Conservation (phyloP, 2,888 invertebrate species). For the Apodemia hepburni region DNA sequence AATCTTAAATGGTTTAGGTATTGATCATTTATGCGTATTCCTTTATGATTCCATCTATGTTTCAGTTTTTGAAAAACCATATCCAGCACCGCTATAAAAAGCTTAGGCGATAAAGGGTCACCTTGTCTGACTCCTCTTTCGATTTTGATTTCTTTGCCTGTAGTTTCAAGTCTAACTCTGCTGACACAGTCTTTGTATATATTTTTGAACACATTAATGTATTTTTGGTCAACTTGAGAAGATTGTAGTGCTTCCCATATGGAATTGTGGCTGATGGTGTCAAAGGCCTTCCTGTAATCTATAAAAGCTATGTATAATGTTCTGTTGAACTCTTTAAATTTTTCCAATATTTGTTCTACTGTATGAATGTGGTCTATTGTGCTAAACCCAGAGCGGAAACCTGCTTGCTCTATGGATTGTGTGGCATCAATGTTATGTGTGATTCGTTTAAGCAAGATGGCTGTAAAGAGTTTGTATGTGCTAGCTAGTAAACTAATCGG, state of each 20-base stretch:
- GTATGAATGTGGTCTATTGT: not conserved
- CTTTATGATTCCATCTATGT: no score
- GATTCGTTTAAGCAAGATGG: slow-evolving; percentile 1
- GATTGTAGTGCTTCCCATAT: not conserved
- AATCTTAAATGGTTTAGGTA: no score
- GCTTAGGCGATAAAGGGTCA: not conserved
- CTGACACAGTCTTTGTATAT: not conserved
- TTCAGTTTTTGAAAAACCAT: not conserved
- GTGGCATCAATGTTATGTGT: not conserved
- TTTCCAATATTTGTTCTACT: not conserved
- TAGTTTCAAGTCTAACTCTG: not conserved
- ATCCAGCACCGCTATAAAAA: not conserved
- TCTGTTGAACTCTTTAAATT: not conserved
- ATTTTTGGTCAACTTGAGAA: not conserved
- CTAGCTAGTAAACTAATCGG: not conserved
- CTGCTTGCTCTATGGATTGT: not conserved
- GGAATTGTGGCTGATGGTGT: not conserved
- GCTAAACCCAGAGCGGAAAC: not conserved
- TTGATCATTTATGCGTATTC: no score
- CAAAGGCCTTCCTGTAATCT: not conserved
- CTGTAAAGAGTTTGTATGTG: not conserved
- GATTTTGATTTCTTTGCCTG: not conserved
- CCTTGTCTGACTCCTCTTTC: not conserved
- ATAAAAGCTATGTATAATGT: not conserved
- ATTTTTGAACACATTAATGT: not conserved